Base-by-base conservation (phyloP, 2,113 vertebrate species). In the Corythaeola cristata region DNA sequence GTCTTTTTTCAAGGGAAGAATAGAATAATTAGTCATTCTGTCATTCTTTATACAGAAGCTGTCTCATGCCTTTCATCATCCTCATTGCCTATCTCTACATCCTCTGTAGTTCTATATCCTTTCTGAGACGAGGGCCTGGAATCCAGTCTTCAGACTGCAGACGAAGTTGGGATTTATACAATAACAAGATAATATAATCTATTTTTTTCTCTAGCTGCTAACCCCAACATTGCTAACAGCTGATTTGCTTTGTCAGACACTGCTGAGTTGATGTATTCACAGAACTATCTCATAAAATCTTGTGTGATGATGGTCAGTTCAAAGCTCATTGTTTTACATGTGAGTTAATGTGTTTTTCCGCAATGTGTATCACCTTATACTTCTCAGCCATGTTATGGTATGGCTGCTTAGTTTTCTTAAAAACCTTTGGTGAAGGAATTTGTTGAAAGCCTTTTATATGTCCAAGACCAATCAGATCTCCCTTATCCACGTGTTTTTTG, bases 371-470 rank as follows among this genome's bases (percentile, higher is more conserved):
- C 77, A 93, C 81, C 81, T 92, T 94, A 87, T 96, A 59, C 49
- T 94, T 85, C 85, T 94, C 89, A 95, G 87, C 56, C 62, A 45
- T 49, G 84, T 82, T 94, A 82, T 39, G 50, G 60, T 85, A 91
- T 87, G 76, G 56, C 89, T 85, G 60, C 89, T 95, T 91, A 87
- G 76, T 92, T 85, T 89, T 67, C 89, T 92, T 89, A 92, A 86
- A 95, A 94, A 80, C 60, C 73, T 89, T 72, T 75, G 84, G 47
- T 91, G 77, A 82, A 91, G 73, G 91, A 96, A 96, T 96, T 97
- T 94, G 69, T 93, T 94, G 94, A 96, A 97, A 96, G 80, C 60
- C 76, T 94, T 96, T 81, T 76, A 77, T 94, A 96, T 96, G 91
- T 88, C 94, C 87, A 82, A 69, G 91, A 95, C 94, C 93, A 94